Conservation (phyloP, 35 echinoderm and acorn worm genomes). For the Hemicentrotus pulcherrimus region DNA sequence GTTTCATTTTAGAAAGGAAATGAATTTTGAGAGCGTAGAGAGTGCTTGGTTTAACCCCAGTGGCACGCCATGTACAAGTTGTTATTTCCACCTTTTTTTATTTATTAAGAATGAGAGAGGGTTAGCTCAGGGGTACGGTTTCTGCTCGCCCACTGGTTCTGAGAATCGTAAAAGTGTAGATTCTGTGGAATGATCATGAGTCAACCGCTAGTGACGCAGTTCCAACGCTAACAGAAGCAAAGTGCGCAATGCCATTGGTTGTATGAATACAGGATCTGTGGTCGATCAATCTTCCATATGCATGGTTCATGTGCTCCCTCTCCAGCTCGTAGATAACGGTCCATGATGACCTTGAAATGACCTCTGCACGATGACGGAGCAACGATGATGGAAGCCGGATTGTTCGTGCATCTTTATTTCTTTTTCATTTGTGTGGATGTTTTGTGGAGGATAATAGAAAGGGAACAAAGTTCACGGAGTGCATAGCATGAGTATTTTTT, state of each 20-base stretch:
- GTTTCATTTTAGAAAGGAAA: constrained; percentile 13
- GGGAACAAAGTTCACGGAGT: not conserved
- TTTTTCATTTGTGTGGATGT: not conserved
- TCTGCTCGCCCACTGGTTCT: not conserved
- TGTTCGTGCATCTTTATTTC: not conserved
- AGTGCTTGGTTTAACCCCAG: not conserved
- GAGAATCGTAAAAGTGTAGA: not conserved
- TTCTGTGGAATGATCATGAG: not conserved
- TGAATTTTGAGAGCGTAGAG: not conserved
- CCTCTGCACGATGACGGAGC: not conserved
- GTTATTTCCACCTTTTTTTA: not conserved
- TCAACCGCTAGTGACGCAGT: not conserved
- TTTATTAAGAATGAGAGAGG: not conserved
- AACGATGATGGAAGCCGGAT: not conserved
- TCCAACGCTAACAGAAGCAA: not conserved
- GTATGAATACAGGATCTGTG: not conserved
- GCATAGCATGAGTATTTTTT: not conserved
- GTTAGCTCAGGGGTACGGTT: not conserved
- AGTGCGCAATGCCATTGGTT: not conserved
- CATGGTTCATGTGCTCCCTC: not conserved
- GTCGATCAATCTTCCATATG: not conserved
- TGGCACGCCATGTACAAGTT: not conserved
- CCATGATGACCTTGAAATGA: not conserved
- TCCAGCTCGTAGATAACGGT: not conserved
- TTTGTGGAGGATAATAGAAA: not conserved